Percentiles rank a stretch among this genome's conserved stretches.
Conservation (phyloP, 64 coral and sea anemone genomes). For the Trachythela sp. region DNA sequence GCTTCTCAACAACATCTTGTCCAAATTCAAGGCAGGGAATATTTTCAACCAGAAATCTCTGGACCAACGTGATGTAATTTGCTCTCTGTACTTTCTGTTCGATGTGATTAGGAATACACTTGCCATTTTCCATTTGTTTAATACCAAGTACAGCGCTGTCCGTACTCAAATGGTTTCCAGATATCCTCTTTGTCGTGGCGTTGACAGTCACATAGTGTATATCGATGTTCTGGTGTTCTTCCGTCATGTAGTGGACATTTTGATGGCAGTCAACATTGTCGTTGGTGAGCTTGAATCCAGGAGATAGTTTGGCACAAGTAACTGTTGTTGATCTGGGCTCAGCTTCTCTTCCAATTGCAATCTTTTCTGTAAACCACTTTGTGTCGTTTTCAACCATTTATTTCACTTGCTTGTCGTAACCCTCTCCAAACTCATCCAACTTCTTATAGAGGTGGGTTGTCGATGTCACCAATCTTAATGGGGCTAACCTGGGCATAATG, state of each 20-base stretch:
- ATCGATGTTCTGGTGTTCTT: constrained; percentile 20
- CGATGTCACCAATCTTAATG: neutral
- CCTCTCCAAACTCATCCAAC: constrained; percentile 69
- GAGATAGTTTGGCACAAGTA: neutral
- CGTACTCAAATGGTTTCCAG: neutral
- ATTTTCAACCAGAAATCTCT: constrained; percentile 35
- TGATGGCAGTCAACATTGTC: constrained; percentile 12
- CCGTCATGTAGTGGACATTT: neutral
- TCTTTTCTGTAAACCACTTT: neutral
- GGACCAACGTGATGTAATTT: constrained; percentile 19
- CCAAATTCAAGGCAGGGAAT: constrained; percentile 36
- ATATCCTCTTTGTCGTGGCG: neutral
- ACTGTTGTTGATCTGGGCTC: neutral
- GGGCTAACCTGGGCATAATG: neutral
- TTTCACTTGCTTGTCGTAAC: neutral
- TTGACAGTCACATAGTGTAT: neutral
- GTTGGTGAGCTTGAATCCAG: neutral
- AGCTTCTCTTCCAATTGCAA: neutral
- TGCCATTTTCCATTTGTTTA: constrained; percentile 41
- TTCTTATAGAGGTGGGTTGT: constrained; percentile 26
- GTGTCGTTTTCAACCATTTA: neutral
- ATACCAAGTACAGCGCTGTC: neutral
- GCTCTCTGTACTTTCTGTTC: constrained; percentile 21
- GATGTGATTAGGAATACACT: constrained; percentile 20
- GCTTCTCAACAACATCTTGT: neutral